Evolutionary conservation across 2,113 vertebrate genomes (phyloP).

Genomic region (Chloropsis hardwickii): DNA sequence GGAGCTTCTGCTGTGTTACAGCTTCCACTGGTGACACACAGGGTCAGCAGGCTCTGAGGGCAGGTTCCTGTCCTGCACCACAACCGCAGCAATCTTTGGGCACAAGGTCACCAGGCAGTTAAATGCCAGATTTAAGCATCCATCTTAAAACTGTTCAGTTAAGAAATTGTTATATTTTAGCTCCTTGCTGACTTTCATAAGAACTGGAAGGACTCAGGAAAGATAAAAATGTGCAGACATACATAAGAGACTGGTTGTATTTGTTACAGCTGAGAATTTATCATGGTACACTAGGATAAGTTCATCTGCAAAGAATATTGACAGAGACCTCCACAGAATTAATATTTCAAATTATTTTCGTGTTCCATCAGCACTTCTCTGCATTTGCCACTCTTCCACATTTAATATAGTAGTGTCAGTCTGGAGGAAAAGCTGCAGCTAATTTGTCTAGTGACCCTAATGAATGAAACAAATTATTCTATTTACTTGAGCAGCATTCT

Average conservation of each 20-base stretch:
- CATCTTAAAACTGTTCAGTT: background rate
- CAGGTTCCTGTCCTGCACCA: background rate
- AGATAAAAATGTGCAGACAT: background rate
- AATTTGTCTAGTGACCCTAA: background rate
- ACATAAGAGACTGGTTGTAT: background rate
- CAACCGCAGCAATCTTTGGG: fast-evolving
- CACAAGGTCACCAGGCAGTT: background rate
- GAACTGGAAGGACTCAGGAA: background rate
- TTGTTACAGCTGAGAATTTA: background rate
- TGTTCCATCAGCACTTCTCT: background rate
- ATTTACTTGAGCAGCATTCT: background rate
- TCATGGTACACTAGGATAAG: background rate
- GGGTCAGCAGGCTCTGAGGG: background rate
- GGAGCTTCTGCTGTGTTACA: background rate
- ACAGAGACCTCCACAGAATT: background rate
- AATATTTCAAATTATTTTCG: background rate
- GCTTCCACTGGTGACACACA: background rate
- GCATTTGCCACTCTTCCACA: background rate
- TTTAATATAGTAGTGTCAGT: background rate
- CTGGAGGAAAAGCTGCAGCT: background rate
- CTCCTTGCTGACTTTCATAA: background rate
- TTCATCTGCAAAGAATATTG: background rate
- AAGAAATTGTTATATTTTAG: background rate
- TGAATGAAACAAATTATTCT: background rate
- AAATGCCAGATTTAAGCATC: background rate